Percentiles rank a stretch among this genome's conserved stretches.
Conservation (phyloP, 2,888 invertebrate genomes). For the Macaria notata region DNA sequence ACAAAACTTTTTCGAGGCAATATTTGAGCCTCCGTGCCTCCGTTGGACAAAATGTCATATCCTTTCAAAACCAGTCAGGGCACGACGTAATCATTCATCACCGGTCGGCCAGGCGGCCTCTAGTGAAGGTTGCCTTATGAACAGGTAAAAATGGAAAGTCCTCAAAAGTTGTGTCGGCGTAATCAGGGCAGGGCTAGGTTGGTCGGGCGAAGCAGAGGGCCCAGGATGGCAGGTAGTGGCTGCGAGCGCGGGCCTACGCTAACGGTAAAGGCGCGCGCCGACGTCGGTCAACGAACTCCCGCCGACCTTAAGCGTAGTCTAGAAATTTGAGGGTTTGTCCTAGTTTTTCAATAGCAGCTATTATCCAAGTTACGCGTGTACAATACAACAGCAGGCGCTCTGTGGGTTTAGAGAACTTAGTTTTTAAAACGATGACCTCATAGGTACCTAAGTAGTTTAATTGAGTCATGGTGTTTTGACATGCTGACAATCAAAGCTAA, state of each 20-base stretch:
- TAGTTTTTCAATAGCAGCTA: slow-evolving; percentile 48
- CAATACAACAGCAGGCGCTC: slow-evolving; percentile 43
- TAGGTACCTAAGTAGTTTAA: too few relatives aligned
- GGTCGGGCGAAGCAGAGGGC: slow-evolving; percentile 36
- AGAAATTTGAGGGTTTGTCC: slow-evolving; percentile 71
- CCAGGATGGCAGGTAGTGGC: slow-evolving; percentile 51
- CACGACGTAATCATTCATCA: slow-evolving; percentile 22
- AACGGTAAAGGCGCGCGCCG: slow-evolving; percentile 67
- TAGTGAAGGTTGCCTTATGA: slow-evolving; percentile 12
- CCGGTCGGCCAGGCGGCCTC: slow-evolving; percentile 17
- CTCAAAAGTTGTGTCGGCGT: slow-evolving; percentile 4
- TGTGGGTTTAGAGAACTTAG: too few relatives aligned
- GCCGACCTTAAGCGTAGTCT: slow-evolving; percentile 65
- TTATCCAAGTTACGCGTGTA: slow-evolving; percentile 5
- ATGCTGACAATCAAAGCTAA: too few relatives aligned
- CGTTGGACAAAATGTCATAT: slow-evolving; percentile 8
- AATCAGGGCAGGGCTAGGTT: slow-evolving; percentile 20
- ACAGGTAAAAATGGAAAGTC: slow-evolving; percentile 20
- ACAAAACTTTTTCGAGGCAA: slow-evolving; percentile 1
- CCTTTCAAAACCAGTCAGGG: slow-evolving; percentile 17
- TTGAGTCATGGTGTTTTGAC: too few relatives aligned
- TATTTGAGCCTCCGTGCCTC: not conserved
- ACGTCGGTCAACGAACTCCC: slow-evolving; percentile 71
- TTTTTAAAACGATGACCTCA: too few relatives aligned
- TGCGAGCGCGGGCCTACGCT: slow-evolving; percentile 50